Evolutionary conservation across 2,888 invertebrate species (phyloP).

Genomic region (Napeogenes inachia): DNA sequence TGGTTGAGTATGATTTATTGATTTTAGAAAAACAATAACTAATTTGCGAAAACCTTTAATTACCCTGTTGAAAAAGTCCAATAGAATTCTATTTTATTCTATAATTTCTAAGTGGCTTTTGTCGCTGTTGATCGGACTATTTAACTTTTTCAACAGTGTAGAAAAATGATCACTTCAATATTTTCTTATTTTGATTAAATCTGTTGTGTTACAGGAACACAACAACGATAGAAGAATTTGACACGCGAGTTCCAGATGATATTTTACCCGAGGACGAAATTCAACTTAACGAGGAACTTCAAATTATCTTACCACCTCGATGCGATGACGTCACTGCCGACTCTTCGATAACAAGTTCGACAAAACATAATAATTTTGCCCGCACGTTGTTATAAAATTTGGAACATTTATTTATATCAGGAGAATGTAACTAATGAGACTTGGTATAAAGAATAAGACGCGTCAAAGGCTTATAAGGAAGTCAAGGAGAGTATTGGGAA

Average conservation of each 20-base stretch:
- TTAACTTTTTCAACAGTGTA: too few relatives aligned
- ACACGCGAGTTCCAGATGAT: conserved; percentile 49
- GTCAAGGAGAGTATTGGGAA: conserved; percentile 40
- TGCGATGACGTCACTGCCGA: conserved; percentile 59
- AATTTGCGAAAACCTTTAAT: too few relatives aligned
- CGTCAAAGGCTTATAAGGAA: conserved; percentile 39
- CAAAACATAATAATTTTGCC: neutral
- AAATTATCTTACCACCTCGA: conserved; percentile 65
- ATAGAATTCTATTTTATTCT: too few relatives aligned
- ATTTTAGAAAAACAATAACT: too few relatives aligned
- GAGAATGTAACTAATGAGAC: conserved; percentile 32
- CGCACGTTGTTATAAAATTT: neutral
- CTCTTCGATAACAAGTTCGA: conserved; percentile 46
- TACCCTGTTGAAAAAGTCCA: too few relatives aligned
- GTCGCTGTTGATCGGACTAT: too few relatives aligned
- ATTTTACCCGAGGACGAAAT: conserved; percentile 59
- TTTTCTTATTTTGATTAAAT: neutral
- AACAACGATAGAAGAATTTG: conserved; percentile 50
- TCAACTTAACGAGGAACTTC: conserved; percentile 60
- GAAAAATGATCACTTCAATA: too few relatives aligned
- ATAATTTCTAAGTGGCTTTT: too few relatives aligned
- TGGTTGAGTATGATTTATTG: too few relatives aligned
- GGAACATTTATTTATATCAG: neutral
- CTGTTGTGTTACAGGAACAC: conserved; percentile 39
- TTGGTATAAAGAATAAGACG: conserved; percentile 35